Conservation (phyloP, 2,113 vertebrate species). For the Mormoops blainvillei region DNA sequence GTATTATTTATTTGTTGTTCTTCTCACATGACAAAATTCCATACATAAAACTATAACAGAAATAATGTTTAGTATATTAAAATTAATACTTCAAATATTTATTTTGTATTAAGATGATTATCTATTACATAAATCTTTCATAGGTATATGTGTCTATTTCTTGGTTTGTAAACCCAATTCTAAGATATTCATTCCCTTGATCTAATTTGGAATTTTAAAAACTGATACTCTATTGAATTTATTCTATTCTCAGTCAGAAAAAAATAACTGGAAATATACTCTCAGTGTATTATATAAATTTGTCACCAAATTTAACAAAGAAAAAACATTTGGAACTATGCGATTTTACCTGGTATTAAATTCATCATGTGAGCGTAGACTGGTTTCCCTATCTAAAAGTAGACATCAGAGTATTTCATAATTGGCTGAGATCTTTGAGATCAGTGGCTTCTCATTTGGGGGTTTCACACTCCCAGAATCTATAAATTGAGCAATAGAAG, state of each 20-base stretch:
- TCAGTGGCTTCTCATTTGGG: not conserved
- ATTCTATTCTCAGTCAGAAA: not conserved
- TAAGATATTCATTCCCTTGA: not conserved
- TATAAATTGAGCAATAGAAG: not conserved
- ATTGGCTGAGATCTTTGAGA: not conserved
- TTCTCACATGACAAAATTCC: constrained; percentile 22
- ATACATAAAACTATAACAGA: not conserved
- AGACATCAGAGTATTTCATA: not conserved
- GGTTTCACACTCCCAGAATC: not conserved
- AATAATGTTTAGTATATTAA: constrained; percentile 26
- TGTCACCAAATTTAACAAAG: constrained; percentile 10
- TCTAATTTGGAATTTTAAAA: constrained; percentile 38
- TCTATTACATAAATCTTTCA: constrained; percentile 1
- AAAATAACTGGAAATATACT: not conserved
- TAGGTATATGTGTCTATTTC: not conserved
- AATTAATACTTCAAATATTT: constrained; percentile 17
- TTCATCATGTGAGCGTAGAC: not conserved
- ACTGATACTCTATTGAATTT: not conserved
- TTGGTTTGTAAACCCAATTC: not conserved
- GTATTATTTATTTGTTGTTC: constrained; percentile 9
- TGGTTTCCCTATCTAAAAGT: not conserved
- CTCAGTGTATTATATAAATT: not conserved
- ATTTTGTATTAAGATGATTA: constrained; percentile 1
- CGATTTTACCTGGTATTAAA: not conserved
- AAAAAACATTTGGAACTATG: not conserved